Percentiles rank a stretch among this genome's conserved stretches.
Evolutionary conservation across 2,888 invertebrate species (phyloP).

Genomic region (Drosophila acutilabella): DNA sequence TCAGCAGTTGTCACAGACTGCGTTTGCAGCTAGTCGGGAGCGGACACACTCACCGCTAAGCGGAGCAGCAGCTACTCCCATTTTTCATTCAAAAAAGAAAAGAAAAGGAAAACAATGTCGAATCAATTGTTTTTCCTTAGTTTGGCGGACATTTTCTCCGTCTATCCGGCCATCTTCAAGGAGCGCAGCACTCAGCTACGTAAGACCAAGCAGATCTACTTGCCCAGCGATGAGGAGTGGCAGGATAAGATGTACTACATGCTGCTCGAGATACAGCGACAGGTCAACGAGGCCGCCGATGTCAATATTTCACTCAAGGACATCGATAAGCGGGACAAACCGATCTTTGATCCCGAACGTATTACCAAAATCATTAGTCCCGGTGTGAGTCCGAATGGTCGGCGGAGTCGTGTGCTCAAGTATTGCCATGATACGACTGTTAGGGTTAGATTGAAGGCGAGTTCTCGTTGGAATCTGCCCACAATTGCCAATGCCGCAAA

Average conservation of each 20-base stretch:
- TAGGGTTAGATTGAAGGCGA: slow-evolving; percentile 65
- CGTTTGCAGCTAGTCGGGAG: slow-evolving; percentile 14
- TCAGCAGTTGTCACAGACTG: slow-evolving; percentile 68
- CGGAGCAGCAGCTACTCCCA: slow-evolving; percentile 6
- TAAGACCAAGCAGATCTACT: slow-evolving; percentile 80
- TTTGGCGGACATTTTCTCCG: slow-evolving; percentile 87
- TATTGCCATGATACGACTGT: slow-evolving; percentile 74
- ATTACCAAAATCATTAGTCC: slow-evolving; percentile 73
- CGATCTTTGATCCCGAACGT: slow-evolving; percentile 76
- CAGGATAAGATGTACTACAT: slow-evolving; percentile 86
- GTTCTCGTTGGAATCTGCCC: slow-evolving; percentile 77
- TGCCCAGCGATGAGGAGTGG: slow-evolving; percentile 87
- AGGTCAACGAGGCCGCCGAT: slow-evolving; percentile 83
- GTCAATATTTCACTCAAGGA: slow-evolving; percentile 74
- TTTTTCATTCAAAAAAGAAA: neutral
- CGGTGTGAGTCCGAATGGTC: slow-evolving; percentile 70
- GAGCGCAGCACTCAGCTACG: slow-evolving; percentile 86
- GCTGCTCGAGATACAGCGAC: slow-evolving; percentile 86
- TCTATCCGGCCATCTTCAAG: slow-evolving; percentile 89
- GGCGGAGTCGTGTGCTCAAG: slow-evolving; percentile 54
- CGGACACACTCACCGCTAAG: slow-evolving; percentile 13
- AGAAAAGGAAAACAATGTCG: slow-evolving; percentile 64
- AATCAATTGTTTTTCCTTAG: slow-evolving; percentile 84
- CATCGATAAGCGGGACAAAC: slow-evolving; percentile 75
- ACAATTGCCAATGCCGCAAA: slow-evolving; percentile 83